Evolutionary conservation across 2,797 vertebrate species (phyloP).

Genomic region (Prionace glauca): DNA sequence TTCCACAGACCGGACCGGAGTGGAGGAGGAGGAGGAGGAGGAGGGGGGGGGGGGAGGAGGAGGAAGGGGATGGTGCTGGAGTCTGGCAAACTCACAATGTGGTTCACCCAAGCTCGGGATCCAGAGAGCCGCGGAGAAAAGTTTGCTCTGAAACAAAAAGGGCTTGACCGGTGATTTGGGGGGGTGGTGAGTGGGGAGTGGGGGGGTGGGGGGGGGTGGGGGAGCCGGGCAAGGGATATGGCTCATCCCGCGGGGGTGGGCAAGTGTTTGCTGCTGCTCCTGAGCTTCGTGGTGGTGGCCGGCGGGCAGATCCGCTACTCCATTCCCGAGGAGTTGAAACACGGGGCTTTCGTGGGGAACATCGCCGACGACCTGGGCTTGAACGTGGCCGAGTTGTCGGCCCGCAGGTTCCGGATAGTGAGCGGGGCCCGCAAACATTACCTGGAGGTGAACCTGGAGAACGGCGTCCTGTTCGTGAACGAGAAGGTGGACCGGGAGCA

Average conservation of each 20-base stretch:
- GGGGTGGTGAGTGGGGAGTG: too few relatives aligned
- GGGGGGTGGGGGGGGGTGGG: too few relatives aligned
- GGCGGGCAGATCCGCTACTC: conserved; percentile 22
- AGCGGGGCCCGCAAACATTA: background rate
- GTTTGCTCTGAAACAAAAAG: too few relatives aligned
- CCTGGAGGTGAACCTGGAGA: conserved; percentile 26
- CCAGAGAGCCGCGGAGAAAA: too few relatives aligned
- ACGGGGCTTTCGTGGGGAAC: conserved; percentile 26
- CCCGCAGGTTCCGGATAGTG: conserved; percentile 17
- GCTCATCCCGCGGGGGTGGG: background rate
- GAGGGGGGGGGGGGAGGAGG: too few relatives aligned
- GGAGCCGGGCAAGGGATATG: background rate
- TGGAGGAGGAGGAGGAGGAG: too few relatives aligned
- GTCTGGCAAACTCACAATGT: background rate
- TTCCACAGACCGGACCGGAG: background rate
- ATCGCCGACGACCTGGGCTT: conserved; percentile 20
- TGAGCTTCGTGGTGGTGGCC: background rate
- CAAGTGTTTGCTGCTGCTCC: too few relatives aligned
- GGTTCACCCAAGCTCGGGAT: too few relatives aligned
- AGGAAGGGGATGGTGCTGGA: too few relatives aligned
- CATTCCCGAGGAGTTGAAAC: conserved; percentile 21
- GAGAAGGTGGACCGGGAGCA: conserved; percentile 18
- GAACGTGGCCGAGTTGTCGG: background rate
- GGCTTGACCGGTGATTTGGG: too few relatives aligned
- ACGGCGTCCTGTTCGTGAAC: background rate